phyloP scores from a whole-genome alignment of 2,113 vertebrate species.

The Colossoma macropomum region DNA sequence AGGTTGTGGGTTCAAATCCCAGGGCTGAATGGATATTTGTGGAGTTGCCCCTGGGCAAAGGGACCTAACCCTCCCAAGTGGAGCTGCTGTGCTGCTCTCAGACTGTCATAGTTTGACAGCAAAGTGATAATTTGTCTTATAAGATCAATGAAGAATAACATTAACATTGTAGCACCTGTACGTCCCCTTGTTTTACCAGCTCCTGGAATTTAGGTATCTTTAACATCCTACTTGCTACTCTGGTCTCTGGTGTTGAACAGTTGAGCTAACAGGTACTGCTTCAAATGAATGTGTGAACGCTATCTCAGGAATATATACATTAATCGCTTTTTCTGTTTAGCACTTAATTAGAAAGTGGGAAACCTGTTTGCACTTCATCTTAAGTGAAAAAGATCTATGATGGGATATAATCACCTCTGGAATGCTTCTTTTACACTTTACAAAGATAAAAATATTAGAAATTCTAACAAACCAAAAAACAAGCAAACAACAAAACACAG shows the following conservation, averaged over 20 bases:
- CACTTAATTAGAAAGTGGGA: conserved; percentile 49
- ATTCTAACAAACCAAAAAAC: neutral
- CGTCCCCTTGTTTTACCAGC: too few relatives aligned
- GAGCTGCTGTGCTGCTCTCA: too few relatives aligned
- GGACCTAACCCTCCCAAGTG: too few relatives aligned
- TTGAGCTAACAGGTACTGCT: neutral
- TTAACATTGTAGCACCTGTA: too few relatives aligned
- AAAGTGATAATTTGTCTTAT: too few relatives aligned
- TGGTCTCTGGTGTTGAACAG: neutral
- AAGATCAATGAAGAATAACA: too few relatives aligned
- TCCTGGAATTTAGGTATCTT: too few relatives aligned
- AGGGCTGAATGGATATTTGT: too few relatives aligned
- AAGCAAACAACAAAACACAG: neutral
- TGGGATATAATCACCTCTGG: neutral
- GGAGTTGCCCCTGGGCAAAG: too few relatives aligned
- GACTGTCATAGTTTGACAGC: too few relatives aligned
- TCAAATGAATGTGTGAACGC: conserved; percentile 23
- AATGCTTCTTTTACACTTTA: conserved; percentile 25
- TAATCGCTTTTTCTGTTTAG: conserved; percentile 17
- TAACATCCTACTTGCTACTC: neutral
- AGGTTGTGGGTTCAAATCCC: too few relatives aligned
- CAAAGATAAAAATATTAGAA: too few relatives aligned
- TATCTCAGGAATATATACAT: neutral
- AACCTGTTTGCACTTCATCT: conserved; percentile 47
- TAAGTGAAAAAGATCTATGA: neutral